Base-by-base conservation (phyloP, 2,797 vertebrate species). In the Chloroceryle inda region DNA sequence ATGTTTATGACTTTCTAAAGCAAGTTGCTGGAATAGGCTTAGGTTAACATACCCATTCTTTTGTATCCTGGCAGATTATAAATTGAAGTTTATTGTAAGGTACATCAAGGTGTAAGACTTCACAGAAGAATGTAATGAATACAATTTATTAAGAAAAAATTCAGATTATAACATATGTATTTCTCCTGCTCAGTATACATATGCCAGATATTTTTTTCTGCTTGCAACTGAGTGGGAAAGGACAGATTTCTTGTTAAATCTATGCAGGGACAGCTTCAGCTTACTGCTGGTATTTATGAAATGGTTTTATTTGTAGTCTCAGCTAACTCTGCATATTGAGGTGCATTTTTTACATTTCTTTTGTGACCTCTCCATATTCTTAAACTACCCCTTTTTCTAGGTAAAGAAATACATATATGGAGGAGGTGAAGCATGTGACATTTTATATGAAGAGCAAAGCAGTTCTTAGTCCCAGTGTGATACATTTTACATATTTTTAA, bases 1-100 rank as follows among this genome's bases (percentile, higher is more conserved):
- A 42, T 90, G 52, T 85, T 96, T 96, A 82, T 94, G 85, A 79
- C 67, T 94, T 96, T 95, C 71, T 85, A 79, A 73, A 90, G 62
- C 27, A 91, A 81, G 80, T 79, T 81, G 11, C 47, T 92, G 71
- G 45, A 90, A 56, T 8, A 2, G 12, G 21, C 33, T 62, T 82
- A 84, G n/a, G 78, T 40, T 84, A 84, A 59, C 66, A 69, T 69
- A 66, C 26, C 55, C 0, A 0, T 67, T 86, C 47, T 85, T 95
- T 91, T 67, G 55, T 45, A 10, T 63, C 59, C 69, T 86, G 52
- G 31, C 14, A 82, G 12, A 78, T 83, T 81, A 58, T 75, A 78
- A 81, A 84, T 52, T 91, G 50, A 33, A 53, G 17, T 21, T 77
- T 47, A 23, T 18, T 78, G 9, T 66, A 86, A 75, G 50, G 59